Conservation (phyloP, 1,140 invertebrate species). For the Brachystomella parvula region DNA sequence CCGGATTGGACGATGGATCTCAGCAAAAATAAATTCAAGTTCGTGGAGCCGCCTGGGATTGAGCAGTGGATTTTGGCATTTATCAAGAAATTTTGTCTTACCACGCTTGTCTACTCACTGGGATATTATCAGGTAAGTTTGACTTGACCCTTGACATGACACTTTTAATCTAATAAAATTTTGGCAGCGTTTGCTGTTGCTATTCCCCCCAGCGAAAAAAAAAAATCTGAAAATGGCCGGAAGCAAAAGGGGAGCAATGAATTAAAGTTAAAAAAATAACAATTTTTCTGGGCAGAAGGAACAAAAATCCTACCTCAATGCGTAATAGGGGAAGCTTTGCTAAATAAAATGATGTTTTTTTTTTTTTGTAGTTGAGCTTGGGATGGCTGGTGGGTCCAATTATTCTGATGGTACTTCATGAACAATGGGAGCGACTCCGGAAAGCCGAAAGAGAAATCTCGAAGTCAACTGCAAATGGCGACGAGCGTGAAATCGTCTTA, state of each 20-base stretch:
- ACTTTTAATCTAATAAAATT: no score
- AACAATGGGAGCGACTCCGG: conserved; percentile 66
- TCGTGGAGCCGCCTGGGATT: conserved; percentile 36
- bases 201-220: no score
- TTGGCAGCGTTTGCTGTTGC: no score
- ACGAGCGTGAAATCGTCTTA: conserved; percentile 78
- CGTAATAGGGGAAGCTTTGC: no score
- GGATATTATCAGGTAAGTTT: conserved; percentile 36
- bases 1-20: conserved; percentile 19
- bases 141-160: no score
- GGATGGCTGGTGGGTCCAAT: conserved; percentile 81
- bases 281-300: no score
- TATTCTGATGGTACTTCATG: conserved; percentile 65
- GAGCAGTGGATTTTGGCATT: conserved; percentile 30
- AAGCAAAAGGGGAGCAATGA: no score
- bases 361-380: conserved; percentile 68
- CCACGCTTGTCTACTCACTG: conserved; percentile 30
- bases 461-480: conserved; percentile 64
- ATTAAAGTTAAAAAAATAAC: no score
- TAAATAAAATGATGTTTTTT: no score
- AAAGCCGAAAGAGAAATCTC: conserved; percentile 66
- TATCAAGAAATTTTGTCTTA: conserved; percentile 34
- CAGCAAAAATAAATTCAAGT: conserved; percentile 35
- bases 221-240: no score
- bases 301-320: no score